A percentile compares a stretch with the other conserved stretches of the same genome.
phyloP scores from a whole-genome alignment of 2,113 vertebrate species.

The Rhizomys pruinosus region DNA sequence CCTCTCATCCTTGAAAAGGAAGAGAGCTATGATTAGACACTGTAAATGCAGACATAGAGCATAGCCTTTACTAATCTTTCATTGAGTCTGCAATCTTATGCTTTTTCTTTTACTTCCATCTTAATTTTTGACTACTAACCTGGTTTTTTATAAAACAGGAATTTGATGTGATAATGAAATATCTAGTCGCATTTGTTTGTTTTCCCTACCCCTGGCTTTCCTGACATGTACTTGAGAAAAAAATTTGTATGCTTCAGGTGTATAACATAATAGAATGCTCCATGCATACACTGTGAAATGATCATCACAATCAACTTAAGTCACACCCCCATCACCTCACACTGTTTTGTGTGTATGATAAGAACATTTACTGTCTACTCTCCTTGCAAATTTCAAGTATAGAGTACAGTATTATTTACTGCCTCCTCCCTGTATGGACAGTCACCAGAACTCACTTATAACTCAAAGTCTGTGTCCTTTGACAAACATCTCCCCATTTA shows the following conservation, averaged over 20 bases:
- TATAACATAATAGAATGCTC: background rate
- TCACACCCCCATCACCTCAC: background rate
- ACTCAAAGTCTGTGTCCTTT: background rate
- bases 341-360: background rate
- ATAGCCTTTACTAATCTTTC: background rate
- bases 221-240: background rate
- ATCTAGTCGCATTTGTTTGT: background rate
- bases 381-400: background rate
- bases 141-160: background rate
- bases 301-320: background rate
- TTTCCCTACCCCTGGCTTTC: background rate
- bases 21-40: background rate
- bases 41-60: background rate
- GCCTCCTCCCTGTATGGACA: background rate
- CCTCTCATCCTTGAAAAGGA: accelerated
- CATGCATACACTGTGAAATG: too few relatives aligned
- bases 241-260: background rate
- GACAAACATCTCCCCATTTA: background rate
- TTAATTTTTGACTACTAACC: background rate
- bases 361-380: background rate
- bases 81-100: background rate
- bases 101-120: background rate
- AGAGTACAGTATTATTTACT: too few relatives aligned
- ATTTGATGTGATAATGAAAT: background rate
- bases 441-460: background rate